These are phyloP conservation scores for Acropternis orthonyx DNA, from an alignment of 2,797 vertebrate species.

Conservation along the genomic window DNA sequence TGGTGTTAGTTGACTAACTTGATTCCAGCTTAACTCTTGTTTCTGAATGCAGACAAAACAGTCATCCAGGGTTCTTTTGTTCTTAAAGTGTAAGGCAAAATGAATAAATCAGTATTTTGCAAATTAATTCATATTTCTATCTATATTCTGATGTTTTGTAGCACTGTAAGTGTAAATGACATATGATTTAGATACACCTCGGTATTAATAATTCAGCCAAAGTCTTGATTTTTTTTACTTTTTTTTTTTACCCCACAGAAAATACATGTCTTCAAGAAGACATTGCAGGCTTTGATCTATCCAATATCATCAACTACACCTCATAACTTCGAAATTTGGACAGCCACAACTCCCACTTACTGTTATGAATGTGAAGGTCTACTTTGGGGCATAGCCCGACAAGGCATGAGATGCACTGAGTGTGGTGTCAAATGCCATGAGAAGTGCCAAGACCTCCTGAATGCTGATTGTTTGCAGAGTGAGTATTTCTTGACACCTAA, in stretches of 20 bases:
- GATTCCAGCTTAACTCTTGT: background rate
- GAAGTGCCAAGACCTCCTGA: constrained; percentile 98
- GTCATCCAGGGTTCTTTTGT: background rate
- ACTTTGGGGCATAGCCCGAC: constrained; percentile 96
- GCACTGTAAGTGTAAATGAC: background rate
- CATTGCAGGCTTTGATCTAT: constrained; percentile 95
- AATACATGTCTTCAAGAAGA: constrained; percentile 95
- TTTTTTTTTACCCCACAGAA: constrained; percentile 79
- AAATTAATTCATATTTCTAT: background rate
- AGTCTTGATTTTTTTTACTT: background rate
- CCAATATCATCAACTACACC: constrained; percentile 97
- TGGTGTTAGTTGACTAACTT: background rate
- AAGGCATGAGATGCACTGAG: constrained; percentile 95
- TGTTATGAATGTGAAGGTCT: constrained; percentile 98
- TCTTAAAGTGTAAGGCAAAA: background rate
- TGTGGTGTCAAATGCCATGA: constrained; percentile 98
- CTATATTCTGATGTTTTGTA: background rate
- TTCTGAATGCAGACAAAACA: background rate
- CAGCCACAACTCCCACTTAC: constrained; percentile 95
- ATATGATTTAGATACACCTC: background rate
- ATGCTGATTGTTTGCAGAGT: constrained; percentile 97
- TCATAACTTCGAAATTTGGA: constrained; percentile 98
- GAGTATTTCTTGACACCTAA: constrained; percentile 69
- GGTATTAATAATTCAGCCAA: background rate
- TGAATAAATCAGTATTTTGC: background rate